These are phyloP conservation scores for Neosalanx taihuensis DNA, from an alignment of 2,797 vertebrate species.

Conservation along the genomic window DNA sequence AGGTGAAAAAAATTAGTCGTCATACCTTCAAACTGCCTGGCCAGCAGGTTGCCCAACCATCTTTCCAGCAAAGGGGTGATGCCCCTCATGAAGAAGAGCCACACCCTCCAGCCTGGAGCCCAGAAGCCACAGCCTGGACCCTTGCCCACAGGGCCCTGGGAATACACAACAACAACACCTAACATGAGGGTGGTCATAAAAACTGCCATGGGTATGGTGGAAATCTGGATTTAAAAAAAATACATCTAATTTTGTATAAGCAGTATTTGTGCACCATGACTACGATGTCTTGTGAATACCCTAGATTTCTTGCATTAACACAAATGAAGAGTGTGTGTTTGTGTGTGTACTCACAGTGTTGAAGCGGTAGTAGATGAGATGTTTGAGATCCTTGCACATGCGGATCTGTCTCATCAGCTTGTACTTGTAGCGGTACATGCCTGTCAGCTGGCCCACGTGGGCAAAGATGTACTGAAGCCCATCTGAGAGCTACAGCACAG, in stretches of 20 bases:
- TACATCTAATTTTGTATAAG: background rate
- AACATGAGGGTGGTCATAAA: background rate
- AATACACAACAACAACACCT: slow-evolving; percentile 21
- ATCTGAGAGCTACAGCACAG: slow-evolving; percentile 81
- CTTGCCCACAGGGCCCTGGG: slow-evolving; percentile 95
- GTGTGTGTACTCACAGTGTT: slow-evolving; percentile 84
- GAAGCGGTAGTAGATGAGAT: slow-evolving; percentile 98
- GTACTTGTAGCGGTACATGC: slow-evolving; percentile 99
- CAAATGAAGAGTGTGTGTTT: background rate
- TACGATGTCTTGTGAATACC: background rate
- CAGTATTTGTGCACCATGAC: background rate
- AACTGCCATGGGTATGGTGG: background rate
- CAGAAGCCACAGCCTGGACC: slow-evolving; percentile 99
- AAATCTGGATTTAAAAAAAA: background rate
- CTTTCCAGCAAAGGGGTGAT: slow-evolving; percentile 96
- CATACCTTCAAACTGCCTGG: slow-evolving; percentile 98
- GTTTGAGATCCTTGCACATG: slow-evolving; percentile 99
- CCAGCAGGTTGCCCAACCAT: slow-evolving; percentile 97
- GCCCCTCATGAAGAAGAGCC: slow-evolving; percentile 99
- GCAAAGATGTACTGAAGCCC: slow-evolving; percentile 99
- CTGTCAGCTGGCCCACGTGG: slow-evolving; percentile 96
- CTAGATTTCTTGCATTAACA: background rate
- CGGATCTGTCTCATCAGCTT: slow-evolving; percentile 99
- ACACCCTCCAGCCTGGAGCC: slow-evolving; percentile 97
- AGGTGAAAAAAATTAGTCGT: background rate